phyloP scores from a whole-genome alignment of 1,140 invertebrate species.

The Halyomorpha halys region DNA sequence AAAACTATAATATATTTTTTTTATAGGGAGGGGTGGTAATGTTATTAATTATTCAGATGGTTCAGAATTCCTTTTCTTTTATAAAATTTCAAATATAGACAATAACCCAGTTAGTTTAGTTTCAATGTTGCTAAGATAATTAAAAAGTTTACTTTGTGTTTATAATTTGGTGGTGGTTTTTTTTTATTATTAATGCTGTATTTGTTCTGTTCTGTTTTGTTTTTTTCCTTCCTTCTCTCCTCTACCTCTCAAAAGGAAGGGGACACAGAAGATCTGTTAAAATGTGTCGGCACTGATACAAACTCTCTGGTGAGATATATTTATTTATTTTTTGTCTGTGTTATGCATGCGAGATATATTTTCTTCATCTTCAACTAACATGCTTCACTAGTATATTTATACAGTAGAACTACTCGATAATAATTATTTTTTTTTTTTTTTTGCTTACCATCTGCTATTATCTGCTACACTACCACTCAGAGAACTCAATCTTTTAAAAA shows the following conservation, averaged over 20 bases:
- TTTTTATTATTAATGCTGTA: conserved; percentile 8
- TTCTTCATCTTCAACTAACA: neutral
- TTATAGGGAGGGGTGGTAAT: too few species aligned
- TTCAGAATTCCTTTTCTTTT: too few species aligned
- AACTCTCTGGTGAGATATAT: conserved; percentile 17
- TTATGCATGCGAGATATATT: neutral
- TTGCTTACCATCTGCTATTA: too few species aligned
- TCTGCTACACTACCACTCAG: too few species aligned
- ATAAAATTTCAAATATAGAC: too few species aligned
- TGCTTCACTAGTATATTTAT: too few species aligned
- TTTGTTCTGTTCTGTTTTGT: conserved; percentile 25
- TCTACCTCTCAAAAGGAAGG: conserved; percentile 34
- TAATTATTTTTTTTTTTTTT: too few species aligned
- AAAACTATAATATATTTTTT: too few species aligned
- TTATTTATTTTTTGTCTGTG: neutral
- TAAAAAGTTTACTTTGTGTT: conserved; percentile 18
- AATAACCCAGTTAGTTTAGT: too few species aligned
- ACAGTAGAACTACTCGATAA: too few species aligned
- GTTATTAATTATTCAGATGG: too few species aligned
- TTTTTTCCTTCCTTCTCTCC: conserved; percentile 20
- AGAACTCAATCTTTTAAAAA: too few species aligned
- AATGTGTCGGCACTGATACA: conserved; percentile 35
- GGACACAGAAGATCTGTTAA: conserved; percentile 38
- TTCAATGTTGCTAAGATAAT: neutral
- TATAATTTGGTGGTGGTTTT: conserved; percentile 9